A percentile compares a stretch with the other conserved stretches of the same genome.
Conservation (phyloP, 2,113 vertebrate species). For the Fukomys damarensis region DNA sequence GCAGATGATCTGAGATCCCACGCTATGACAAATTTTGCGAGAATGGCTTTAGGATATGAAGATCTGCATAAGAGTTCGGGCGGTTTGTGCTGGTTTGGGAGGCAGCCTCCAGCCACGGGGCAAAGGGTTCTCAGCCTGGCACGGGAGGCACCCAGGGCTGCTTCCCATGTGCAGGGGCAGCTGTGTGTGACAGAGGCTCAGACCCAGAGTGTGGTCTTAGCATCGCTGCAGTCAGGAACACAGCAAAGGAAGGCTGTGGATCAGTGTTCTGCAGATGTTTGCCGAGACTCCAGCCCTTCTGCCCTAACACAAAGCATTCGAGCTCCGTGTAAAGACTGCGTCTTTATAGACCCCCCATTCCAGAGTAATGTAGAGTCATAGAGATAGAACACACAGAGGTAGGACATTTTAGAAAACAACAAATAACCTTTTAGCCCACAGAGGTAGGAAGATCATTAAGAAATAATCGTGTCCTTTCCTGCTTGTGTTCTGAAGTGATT, state of each 20-base stretch:
- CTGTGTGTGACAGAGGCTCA: not conserved
- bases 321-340: not conserved
- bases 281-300: not conserved
- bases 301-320: not conserved
- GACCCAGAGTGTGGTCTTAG: fast-evolving
- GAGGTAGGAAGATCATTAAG: not conserved
- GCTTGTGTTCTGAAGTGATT: not conserved
- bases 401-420: not conserved
- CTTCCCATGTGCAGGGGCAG: not conserved
- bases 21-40: not conserved
- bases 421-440: not conserved
- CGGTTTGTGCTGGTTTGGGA: not conserved
- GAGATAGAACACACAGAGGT: not conserved
- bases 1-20: not conserved
- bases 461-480: not conserved
- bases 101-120: not conserved
- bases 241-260: not conserved
- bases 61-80: not conserved
- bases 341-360: not conserved
- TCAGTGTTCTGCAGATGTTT: not conserved
- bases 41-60: not conserved
- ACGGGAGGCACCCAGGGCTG: not conserved
- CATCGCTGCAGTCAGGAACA: fast-evolving
- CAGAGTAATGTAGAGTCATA: not conserved
- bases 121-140: not conserved